Base-by-base conservation (phyloP, 2,797 vertebrate genomes). In the Cirrhinus mrigala region DNA sequence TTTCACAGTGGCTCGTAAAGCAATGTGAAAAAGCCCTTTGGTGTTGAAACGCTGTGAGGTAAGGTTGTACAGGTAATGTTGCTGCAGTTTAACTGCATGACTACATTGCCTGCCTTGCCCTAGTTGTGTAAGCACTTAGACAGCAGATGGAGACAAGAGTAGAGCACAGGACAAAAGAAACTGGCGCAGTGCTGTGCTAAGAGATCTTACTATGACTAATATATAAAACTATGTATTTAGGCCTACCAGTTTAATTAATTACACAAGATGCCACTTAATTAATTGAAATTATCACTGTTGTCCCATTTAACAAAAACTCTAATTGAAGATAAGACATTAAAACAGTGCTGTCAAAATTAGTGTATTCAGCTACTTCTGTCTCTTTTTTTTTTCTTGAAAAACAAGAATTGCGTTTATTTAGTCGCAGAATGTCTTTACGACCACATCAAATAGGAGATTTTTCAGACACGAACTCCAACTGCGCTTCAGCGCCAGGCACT, bases 51-150 rank as follows among this genome's bases (percentile, higher is more conserved):
- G 8, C 58, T 20, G 50, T 40, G 48, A 70, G 70, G 60, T 48
- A n/a, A 56, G 29, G 16, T 54, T 14, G 33, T 79, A 58, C 85
- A 84, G 85, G 85, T 88, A 64, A 70, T 68, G 62, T 37, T 60
- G 29, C 75, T 40, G 46, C 81, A 62, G 73, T 80, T 62, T 22
- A 60, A 64, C 58, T 66, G 77, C 24, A 40, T 71, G 54, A 46
- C 40, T 58, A 69, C 64, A 33, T 48, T 60, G 29, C 50, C 37
- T 52, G 37, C 15, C 4, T 12, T 68, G 68, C 27, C 73, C 33
- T 64, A 48, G 68, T 29, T 81, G 46, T 84, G 77, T 81, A 75
- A 73, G 64, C 71, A 64, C 62, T 86, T 85, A 73, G 74, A 84
- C 70, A 69, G 70, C 14, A 73, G 78, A 48, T 60, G 58, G 27